Evolutionary conservation across 2,113 vertebrate genomes (phyloP).

Genomic region (Gorsachius goisagi): DNA sequence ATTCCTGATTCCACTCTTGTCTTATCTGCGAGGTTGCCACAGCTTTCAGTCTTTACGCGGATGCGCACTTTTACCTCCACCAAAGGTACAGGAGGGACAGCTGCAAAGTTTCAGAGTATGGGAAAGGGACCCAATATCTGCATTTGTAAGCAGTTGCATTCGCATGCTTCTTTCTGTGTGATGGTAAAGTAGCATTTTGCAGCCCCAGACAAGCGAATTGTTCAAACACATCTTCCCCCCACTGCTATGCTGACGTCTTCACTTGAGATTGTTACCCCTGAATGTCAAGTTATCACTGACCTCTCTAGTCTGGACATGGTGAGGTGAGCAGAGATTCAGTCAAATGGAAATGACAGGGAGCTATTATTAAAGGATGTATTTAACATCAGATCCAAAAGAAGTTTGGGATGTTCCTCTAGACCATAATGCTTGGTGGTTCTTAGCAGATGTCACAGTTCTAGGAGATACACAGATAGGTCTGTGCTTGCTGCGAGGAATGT

Average conservation of each 20-base stretch:
- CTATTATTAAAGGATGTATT: background rate
- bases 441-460: background rate
- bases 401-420: background rate
- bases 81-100: fast-evolving
- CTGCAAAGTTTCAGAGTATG: background rate
- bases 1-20: background rate
- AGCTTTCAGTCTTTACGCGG: background rate
- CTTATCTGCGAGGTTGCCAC: background rate
- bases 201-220: background rate
- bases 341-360: background rate
- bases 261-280: background rate
- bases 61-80: background rate
- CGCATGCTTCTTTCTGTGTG: background rate
- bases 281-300: background rate
- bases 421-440: background rate
- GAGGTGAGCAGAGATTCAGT: background rate
- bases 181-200: background rate
- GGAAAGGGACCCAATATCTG: background rate
- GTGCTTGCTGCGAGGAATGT: background rate
- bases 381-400: background rate
- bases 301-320: background rate
- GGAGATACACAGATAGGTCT: background rate
- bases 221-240: background rate
- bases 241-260: background rate
- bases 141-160: background rate